These are phyloP conservation scores for Vanessa cardui DNA, from an alignment of 2,888 invertebrate species.

Conservation along the genomic window DNA sequence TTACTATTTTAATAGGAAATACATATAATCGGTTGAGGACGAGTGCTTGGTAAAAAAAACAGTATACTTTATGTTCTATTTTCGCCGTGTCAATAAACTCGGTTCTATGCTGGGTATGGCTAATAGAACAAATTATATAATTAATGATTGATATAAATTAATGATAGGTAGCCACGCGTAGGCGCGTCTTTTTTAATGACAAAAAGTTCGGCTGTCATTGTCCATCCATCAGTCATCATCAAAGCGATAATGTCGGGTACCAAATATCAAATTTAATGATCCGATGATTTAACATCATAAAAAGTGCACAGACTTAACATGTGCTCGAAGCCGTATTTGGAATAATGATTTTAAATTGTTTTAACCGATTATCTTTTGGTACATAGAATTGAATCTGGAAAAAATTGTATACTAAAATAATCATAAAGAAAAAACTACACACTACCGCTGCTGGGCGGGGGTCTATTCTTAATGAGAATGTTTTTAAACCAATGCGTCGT, in stretches of 20 bases:
- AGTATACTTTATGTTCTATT: too few species aligned
- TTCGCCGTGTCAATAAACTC: slow-evolving; percentile 6
- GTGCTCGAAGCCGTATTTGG: too few species aligned
- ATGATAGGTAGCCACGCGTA: slow-evolving; percentile 23
- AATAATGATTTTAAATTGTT: not conserved
- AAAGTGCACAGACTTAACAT: slow-evolving; percentile 1
- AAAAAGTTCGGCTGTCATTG: slow-evolving; percentile 33
- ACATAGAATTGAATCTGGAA: not conserved
- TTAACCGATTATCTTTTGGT: not conserved
- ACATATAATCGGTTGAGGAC: too few species aligned
- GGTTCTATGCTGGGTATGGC: slow-evolving; percentile 2
- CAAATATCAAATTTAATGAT: slow-evolving; percentile 17
- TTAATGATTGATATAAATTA: slow-evolving; percentile 20
- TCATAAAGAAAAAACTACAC: too few species aligned
- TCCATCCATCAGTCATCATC: slow-evolving; percentile 32
- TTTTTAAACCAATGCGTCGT: too few species aligned
- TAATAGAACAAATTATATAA: slow-evolving; percentile 9
- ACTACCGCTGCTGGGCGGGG: too few species aligned
- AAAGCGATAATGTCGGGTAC: slow-evolving; percentile 22
- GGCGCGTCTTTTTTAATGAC: slow-evolving; percentile 25
- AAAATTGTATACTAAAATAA: too few species aligned
- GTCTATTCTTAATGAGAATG: too few species aligned
- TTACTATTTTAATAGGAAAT: too few species aligned
- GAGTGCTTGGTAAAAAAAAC: too few species aligned
- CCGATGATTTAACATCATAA: slow-evolving; percentile 7